These are phyloP conservation scores for Nymphalis io DNA, from an alignment of 1,140 invertebrate species.

Conservation along the genomic window DNA sequence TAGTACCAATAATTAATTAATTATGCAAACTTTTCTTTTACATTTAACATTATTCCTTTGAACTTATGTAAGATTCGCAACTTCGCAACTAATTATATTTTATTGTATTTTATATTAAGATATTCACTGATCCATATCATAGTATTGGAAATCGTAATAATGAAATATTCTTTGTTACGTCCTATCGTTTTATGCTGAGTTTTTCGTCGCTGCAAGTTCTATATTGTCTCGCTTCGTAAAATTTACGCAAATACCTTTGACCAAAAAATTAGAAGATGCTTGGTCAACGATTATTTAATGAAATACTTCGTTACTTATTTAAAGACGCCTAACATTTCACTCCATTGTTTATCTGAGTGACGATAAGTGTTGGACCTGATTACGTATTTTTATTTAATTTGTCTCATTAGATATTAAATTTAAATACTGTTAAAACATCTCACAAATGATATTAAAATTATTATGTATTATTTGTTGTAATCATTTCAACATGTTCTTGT, in stretches of 20 bases:
- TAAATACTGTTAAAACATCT: too few relatives aligned
- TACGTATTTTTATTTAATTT: too few relatives aligned
- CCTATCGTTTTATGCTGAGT: neutral
- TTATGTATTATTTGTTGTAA: too few relatives aligned
- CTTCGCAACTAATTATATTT: neutral
- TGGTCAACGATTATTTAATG: constrained; percentile 3
- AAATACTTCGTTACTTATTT: constrained; percentile 10
- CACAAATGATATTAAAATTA: too few relatives aligned
- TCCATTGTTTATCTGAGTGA: constrained; percentile 4
- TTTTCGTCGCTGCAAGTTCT: neutral
- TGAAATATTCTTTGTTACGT: neutral
- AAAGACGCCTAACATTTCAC: neutral
- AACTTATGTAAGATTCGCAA: neutral
- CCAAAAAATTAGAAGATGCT: constrained; percentile 12
- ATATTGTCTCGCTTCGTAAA: neutral
- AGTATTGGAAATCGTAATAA: neutral
- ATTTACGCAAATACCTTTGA: constrained; percentile 11
- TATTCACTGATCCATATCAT: neutral
- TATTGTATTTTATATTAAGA: too few relatives aligned
- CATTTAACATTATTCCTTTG: neutral
- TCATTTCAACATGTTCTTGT: too few relatives aligned
- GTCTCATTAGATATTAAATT: too few relatives aligned
- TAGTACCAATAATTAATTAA: neutral
- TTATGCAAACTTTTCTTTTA: constrained; percentile 6
- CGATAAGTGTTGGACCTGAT: neutral